Percentiles rank a stretch among this genome's conserved stretches.
Evolutionary conservation across 1,140 invertebrate species (phyloP).

Genomic region (Dendroctonus ponderosae): DNA sequence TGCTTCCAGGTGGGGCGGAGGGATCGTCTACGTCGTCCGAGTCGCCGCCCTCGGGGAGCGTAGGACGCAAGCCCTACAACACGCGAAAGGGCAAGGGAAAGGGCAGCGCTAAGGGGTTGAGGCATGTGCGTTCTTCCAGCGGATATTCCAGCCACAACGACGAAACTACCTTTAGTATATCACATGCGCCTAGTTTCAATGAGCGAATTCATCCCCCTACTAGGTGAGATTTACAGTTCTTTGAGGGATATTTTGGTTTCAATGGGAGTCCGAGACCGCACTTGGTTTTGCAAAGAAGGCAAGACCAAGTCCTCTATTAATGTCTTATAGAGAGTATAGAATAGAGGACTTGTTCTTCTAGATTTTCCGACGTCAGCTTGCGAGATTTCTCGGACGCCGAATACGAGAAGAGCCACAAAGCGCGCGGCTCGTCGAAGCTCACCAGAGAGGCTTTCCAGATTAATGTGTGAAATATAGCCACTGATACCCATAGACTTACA

Average conservation of each 20-base stretch:
- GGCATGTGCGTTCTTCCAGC: constrained; percentile 70
- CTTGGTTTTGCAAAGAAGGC: neutral
- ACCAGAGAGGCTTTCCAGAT: constrained; percentile 68
- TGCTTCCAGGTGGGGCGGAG: constrained; percentile 54
- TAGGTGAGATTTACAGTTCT: constrained; percentile 5
- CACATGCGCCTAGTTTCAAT: constrained; percentile 70
- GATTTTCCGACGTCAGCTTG: constrained; percentile 64
- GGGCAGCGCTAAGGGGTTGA: constrained; percentile 53
- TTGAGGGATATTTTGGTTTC: neutral
- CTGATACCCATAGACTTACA: neutral
- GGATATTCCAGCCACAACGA: constrained; percentile 77
- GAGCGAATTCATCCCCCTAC: constrained; percentile 72
- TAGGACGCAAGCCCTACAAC: constrained; percentile 64
- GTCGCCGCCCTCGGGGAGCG: constrained; percentile 59
- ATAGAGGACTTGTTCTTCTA: constrained; percentile 27
- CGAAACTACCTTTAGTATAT: constrained; percentile 78
- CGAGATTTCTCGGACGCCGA: constrained; percentile 57
- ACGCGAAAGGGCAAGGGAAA: constrained; percentile 64
- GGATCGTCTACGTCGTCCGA: constrained; percentile 72
- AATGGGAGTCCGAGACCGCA: neutral
- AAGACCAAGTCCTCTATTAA: neutral
- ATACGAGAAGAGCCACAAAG: constrained; percentile 55
- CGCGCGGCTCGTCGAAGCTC: constrained; percentile 57
- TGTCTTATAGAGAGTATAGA: neutral
- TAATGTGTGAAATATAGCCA: constrained; percentile 57